These are phyloP conservation scores for Coturnix japonica DNA, from an alignment of 2,113 vertebrate species.

Conservation along the genomic window DNA sequence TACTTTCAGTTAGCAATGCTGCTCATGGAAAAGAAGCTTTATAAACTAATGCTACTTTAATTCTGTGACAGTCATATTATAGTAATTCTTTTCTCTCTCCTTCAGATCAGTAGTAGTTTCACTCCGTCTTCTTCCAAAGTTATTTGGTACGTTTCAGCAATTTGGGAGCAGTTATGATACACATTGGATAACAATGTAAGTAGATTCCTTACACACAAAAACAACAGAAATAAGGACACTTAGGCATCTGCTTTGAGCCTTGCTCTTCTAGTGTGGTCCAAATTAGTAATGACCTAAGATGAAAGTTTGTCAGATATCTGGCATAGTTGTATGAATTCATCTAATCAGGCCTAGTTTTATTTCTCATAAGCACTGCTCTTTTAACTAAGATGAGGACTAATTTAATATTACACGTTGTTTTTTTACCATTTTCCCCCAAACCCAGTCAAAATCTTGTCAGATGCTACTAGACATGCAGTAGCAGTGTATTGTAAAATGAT, in stretches of 20 bases:
- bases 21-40: background rate
- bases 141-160: constrained; percentile 98
- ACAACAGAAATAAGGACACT: background rate
- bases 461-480: background rate
- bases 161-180: constrained; percentile 99
- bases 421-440: background rate
- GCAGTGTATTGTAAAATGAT: background rate
- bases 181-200: constrained; percentile 99
- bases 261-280: background rate
- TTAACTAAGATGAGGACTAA: background rate
- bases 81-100: constrained; percentile 31
- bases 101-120: constrained; percentile 97
- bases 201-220: background rate
- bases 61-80: background rate
- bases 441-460: background rate
- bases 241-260: background rate
- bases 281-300: background rate
- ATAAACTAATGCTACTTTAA: background rate
- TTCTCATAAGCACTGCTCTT: background rate
- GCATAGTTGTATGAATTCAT: background rate
- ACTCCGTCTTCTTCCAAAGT: constrained; percentile 94
- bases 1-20: background rate
- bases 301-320: background rate
- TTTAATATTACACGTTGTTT: too few species aligned
- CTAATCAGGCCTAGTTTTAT: background rate